Percentiles rank a stretch among this genome's conserved stretches.
These are phyloP conservation scores for Osmerus eperlanus DNA, from an alignment of 2,113 vertebrate genomes.

Conservation along the genomic window DNA sequence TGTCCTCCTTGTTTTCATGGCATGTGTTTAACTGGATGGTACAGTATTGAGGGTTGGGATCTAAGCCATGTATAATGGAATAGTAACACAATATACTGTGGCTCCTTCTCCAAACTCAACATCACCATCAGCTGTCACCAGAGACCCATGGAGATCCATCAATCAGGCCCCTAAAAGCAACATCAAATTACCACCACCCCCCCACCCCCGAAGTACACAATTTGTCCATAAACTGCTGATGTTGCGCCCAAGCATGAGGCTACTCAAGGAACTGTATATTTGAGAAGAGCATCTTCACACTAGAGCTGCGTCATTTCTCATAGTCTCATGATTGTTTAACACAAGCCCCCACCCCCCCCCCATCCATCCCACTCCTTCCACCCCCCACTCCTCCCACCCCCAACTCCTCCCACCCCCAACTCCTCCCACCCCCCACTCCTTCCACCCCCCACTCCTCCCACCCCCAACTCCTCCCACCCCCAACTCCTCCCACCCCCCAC, in stretches of 20 bases:
- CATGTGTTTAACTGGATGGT: conserved; percentile 24
- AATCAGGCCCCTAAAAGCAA: conserved; percentile 55
- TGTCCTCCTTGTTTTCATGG: conserved; percentile 22
- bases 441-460: no score
- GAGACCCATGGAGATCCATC: conserved; percentile 38
- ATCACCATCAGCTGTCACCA: conserved; percentile 39
- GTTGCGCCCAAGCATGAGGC: conserved; percentile 49
- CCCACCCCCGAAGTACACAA: conserved; percentile 23
- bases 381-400: no score
- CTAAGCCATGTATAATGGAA: conserved; percentile 29
- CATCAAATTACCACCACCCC: conserved; percentile 29
- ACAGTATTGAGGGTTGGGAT: not conserved
- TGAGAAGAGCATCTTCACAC: not conserved
- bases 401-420: no score
- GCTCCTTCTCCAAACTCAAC: conserved; percentile 30
- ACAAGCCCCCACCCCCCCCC: no score
- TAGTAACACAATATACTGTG: conserved; percentile 39
- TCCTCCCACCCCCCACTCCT: no score
- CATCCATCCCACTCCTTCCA: no score
- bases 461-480: no score
- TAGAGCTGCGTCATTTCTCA: not conserved
- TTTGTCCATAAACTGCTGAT: conserved; percentile 63
- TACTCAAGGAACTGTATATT: conserved; percentile 30
- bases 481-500: no score
- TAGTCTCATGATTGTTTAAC: no score